Base-by-base conservation (phyloP, 2,797 vertebrate species). In the Petrocephalus sullivani region DNA sequence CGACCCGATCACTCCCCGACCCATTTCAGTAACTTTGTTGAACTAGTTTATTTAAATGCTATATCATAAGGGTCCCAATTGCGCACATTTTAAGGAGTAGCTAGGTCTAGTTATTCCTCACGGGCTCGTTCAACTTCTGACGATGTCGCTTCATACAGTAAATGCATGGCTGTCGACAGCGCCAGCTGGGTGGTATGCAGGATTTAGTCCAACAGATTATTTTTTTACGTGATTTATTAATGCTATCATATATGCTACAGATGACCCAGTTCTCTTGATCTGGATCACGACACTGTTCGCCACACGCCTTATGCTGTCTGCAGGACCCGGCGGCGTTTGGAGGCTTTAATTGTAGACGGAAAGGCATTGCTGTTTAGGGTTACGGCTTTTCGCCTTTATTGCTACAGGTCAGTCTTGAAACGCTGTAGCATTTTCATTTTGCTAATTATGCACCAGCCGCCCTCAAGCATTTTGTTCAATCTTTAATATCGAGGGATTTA, bases 211-310 rank as follows among this genome's bases (percentile, higher is more conserved):
- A 1, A 51, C 60, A 6, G 54, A 56, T 56, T 64, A 64, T 64
- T 28, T 64, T 64, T 28, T 64, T 64, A 64, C 21, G 61, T 28
- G 23, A 64, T 67, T 67, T 67, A 67, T 67, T 71, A 37, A 37
- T 14, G 3, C 10, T 33, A 12, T 71, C 1, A 37, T 71, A 93
- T 93, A 95, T 92, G 93, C 89, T 90, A 90, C 94, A 93, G 91
- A 89, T 95, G 95, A 95, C 95, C 95, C 94, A 95, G 92, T 95
- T 95, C 92, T 90, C 78, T 19, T 87, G 91, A 94, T 95, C 91
- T 95, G 93, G 94, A 94, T 94, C 94, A 93, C 49, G 91, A 78
- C 71, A 46, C 71, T 9, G 5, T 78, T 64, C 23, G 12, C 49
- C 16, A 54, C 84, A 33, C 51, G 88, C 88, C 46, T 33, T 87